A percentile compares a stretch with the other conserved stretches of the same genome.
Evolutionary conservation across 1,140 invertebrate genomes (phyloP).

Genomic region (Papilio xuthus): DNA sequence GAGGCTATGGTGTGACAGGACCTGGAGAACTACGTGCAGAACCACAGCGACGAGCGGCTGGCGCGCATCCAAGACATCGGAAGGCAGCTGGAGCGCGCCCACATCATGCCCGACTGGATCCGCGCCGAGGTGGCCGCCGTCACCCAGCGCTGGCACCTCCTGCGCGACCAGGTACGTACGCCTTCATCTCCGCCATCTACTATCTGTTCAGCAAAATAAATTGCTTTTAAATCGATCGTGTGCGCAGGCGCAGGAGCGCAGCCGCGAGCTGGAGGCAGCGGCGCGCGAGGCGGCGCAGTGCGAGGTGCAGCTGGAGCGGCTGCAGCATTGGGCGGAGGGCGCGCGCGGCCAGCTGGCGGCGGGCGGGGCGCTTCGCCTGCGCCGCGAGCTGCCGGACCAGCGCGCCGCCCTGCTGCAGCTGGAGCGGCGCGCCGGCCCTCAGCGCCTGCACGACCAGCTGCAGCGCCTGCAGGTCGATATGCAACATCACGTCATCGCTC

Average conservation of each 20-base stretch:
- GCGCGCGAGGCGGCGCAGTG: constrained; percentile 90
- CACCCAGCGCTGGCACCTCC: constrained; percentile 85
- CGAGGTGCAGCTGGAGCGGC: constrained; percentile 88
- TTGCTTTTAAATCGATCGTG: neutral
- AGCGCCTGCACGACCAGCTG: constrained; percentile 90
- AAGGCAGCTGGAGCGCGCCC: constrained; percentile 86
- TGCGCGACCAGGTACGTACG: constrained; percentile 85
- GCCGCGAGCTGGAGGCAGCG: constrained; percentile 87
- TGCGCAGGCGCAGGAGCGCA: constrained; percentile 86
- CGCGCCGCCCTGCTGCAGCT: constrained; percentile 87
- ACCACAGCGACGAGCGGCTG: constrained; percentile 88
- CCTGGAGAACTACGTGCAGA: constrained; percentile 91
- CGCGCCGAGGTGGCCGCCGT: constrained; percentile 87
- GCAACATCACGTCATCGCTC: too few species aligned
- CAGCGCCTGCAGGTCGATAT: constrained; percentile 60
- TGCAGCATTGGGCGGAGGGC: constrained; percentile 88
- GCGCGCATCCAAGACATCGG: constrained; percentile 90
- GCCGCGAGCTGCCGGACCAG: constrained; percentile 87
- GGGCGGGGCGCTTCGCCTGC: constrained; percentile 81
- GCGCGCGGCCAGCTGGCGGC: constrained; percentile 11
- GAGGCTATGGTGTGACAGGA: constrained; percentile 82
- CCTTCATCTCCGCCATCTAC: neutral
- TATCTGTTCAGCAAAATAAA: constrained; percentile 29
- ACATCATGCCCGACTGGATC: constrained; percentile 89
- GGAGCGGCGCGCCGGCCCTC: constrained; percentile 85